phyloP scores from a whole-genome alignment of 2,797 vertebrate species.

The Anniella stebbinsi region DNA sequence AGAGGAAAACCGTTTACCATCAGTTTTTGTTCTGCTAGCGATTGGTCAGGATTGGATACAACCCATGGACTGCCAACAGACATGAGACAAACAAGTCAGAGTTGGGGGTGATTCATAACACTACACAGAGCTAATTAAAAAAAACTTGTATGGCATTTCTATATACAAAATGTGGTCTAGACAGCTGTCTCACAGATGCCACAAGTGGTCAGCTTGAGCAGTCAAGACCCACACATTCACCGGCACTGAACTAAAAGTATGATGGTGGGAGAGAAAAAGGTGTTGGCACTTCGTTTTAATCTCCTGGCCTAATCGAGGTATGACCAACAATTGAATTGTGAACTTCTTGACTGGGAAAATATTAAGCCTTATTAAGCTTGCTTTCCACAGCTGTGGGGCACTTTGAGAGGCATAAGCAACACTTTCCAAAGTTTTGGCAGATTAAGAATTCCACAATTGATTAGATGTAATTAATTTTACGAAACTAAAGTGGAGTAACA shows the following conservation, averaged over 20 bases:
- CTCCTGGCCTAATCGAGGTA: neutral
- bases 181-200: neutral
- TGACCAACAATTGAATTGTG: neutral
- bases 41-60: neutral
- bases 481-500: neutral
- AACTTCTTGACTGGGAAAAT: neutral
- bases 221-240: neutral
- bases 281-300: neutral
- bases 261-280: neutral
- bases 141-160: neutral
- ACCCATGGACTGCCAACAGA: neutral
- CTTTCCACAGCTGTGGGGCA: neutral
- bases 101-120: constrained; percentile 23
- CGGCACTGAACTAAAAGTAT: neutral
- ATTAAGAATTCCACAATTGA: neutral
- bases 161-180: neutral
- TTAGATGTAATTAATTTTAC: neutral
- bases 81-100: constrained; percentile 8
- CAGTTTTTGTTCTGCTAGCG: too few species aligned
- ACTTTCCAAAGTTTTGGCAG: neutral
- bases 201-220: neutral
- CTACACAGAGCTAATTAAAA: constrained; percentile 31
- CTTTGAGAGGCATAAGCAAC: neutral
- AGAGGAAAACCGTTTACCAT: too few species aligned
- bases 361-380: neutral